phyloP scores from a whole-genome alignment of 2,113 vertebrate species.

The Antigone vipio region DNA sequence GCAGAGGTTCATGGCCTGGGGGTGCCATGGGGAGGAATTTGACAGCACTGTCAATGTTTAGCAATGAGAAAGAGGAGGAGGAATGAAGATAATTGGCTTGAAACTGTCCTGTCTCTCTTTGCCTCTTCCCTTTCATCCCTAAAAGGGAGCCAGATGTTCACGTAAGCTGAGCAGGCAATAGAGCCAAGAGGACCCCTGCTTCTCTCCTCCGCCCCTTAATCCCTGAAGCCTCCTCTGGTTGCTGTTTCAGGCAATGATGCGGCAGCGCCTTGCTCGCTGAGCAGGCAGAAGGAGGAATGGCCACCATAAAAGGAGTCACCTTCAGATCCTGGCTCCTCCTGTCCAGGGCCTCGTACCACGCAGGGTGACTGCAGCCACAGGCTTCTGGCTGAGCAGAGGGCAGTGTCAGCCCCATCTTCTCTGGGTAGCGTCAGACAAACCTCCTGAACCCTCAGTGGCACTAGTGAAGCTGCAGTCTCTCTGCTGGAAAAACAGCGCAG shows the following conservation, averaged over 20 bases:
- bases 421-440: not conserved
- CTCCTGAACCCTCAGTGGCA: not conserved
- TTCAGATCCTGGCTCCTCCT: not conserved
- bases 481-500: not conserved
- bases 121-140: not conserved
- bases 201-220: not conserved
- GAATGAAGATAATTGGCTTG: not conserved
- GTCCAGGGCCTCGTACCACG: fast-evolving
- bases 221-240: not conserved
- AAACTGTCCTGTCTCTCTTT: not conserved
- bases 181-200: not conserved
- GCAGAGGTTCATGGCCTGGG: not conserved
- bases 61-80: not conserved
- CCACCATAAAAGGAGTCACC: not conserved
- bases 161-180: not conserved
- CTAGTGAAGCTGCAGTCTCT: not conserved
- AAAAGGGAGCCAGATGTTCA: not conserved
- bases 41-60: fast-evolving
- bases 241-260: not conserved
- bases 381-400: not conserved
- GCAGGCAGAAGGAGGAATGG: not conserved
- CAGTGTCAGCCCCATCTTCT: not conserved
- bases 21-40: not conserved
- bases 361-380: not conserved
- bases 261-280: not conserved